Conservation (phyloP, 2,113 vertebrate genomes). For the Nannospalax galili region DNA sequence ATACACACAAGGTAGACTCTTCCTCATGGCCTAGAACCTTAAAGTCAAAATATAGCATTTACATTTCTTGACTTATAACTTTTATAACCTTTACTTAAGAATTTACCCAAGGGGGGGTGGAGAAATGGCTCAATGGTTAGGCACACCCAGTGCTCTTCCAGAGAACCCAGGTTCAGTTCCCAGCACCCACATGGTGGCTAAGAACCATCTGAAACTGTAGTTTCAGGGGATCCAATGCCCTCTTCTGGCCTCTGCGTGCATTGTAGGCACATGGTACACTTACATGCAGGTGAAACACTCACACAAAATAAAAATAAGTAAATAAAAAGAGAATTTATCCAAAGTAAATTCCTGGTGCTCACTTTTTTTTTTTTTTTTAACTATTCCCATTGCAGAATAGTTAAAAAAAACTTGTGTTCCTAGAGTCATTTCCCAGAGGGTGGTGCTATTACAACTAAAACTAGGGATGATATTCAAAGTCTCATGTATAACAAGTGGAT, state of each 20-base stretch:
- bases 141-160: too few species aligned
- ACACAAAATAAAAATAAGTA: too few species aligned
- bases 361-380: not conserved
- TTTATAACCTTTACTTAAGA: conserved; percentile 27
- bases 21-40: not conserved
- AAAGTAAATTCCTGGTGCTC: conserved; percentile 30
- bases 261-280: too few species aligned
- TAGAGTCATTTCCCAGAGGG: not conserved
- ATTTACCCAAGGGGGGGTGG: not conserved
- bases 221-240: too few species aligned
- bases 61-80: not conserved
- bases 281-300: too few species aligned
- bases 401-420: conserved; percentile 21
- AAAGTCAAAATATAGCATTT: conserved; percentile 15
- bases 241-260: too few species aligned
- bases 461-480: not conserved
- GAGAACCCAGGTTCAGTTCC: too few species aligned
- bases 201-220: too few species aligned
- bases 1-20: not conserved
- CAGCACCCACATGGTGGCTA: too few species aligned
- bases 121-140: too few species aligned
- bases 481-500: not conserved
- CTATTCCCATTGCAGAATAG: not conserved
- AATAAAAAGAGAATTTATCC: not conserved
- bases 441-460: conserved; percentile 39